Evolutionary conservation across 2,888 invertebrate genomes (phyloP).

Genomic region (Ernsta delagoae): DNA sequence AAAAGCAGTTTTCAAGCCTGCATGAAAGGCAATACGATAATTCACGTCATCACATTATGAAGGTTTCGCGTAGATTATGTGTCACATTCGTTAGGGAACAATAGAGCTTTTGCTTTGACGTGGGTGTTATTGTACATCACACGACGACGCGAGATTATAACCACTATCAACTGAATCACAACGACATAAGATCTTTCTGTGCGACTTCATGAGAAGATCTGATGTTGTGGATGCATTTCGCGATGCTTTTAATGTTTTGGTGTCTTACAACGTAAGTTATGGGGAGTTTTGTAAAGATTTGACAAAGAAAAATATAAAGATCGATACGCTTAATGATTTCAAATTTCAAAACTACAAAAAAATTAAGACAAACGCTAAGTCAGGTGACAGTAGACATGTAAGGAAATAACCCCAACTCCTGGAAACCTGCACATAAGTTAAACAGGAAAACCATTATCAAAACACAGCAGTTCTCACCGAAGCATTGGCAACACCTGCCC

Average conservation of each 20-base stretch:
- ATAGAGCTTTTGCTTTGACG: constrained; percentile 14
- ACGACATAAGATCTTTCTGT: too few species aligned
- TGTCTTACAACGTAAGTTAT: not conserved
- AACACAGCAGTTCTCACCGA: not conserved
- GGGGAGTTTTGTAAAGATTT: not conserved
- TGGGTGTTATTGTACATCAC: constrained; percentile 16
- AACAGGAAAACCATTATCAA: too few species aligned
- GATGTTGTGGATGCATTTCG: not conserved
- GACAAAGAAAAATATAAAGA: not conserved
- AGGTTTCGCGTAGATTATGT: constrained; percentile 21
- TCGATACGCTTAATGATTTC: not conserved
- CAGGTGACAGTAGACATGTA: too few species aligned
- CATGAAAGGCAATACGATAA: constrained; percentile 29
- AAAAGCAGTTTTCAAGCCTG: not conserved
- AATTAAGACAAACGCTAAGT: too few species aligned
- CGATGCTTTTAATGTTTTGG: not conserved
- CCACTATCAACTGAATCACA: not conserved
- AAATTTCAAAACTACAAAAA: too few species aligned
- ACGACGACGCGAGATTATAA: not conserved
- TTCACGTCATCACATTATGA: constrained; percentile 28
- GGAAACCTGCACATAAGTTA: too few species aligned
- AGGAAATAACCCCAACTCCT: too few species aligned
- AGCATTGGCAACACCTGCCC: not conserved
- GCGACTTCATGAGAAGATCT: not conserved
- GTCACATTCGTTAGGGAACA: constrained; percentile 35